Evolutionary conservation across 2,113 vertebrate genomes (phyloP).

Genomic region (Protobothrops mucrosquamatus): DNA sequence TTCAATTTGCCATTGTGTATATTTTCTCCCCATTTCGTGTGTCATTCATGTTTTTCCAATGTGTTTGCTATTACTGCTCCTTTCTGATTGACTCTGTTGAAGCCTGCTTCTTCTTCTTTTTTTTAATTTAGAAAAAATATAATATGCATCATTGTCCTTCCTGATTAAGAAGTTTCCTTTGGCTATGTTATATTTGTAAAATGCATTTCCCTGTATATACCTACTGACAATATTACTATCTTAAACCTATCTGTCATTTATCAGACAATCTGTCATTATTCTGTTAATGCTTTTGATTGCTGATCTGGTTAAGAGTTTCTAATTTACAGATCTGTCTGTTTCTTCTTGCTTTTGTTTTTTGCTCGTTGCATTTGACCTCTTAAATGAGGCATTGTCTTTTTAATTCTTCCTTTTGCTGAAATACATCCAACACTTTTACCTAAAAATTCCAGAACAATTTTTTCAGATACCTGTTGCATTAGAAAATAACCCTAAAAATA

Average conservation of each 20-base stretch:
- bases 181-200: neutral
- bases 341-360: neutral
- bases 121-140: neutral
- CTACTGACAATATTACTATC: neutral
- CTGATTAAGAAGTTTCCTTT: neutral
- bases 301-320: neutral
- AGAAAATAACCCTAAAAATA: neutral
- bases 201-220: neutral
- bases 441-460: neutral
- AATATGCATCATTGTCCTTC: neutral
- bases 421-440: neutral
- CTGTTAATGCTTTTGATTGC: neutral
- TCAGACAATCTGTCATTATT: neutral
- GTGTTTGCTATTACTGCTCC: neutral
- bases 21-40: slow-evolving; percentile 11
- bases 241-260: neutral
- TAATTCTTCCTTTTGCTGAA: neutral
- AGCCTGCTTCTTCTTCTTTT: neutral
- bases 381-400: neutral
- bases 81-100: neutral
- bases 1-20: slow-evolving; percentile 21
- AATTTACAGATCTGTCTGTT: neutral
- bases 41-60: too few species aligned
- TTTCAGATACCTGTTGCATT: neutral
- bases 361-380: neutral